Conservation (phyloP, 2,888 invertebrate species). For the Metalampra italica region DNA sequence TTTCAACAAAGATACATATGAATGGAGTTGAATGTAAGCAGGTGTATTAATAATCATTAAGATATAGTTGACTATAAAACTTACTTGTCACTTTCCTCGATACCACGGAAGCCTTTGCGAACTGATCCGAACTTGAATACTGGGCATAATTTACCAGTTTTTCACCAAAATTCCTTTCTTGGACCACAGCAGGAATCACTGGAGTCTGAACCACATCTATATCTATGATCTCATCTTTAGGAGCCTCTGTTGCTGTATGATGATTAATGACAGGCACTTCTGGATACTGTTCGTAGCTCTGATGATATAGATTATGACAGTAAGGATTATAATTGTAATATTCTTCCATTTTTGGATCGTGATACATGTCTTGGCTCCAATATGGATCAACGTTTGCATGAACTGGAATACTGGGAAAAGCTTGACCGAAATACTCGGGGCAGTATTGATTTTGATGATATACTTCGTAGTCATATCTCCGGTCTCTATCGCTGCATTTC, state of each 20-base stretch:
- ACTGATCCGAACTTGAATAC: constrained; percentile 14
- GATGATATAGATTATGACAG: constrained; percentile 59
- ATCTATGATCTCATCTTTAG: constrained; percentile 24
- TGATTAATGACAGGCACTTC: constrained; percentile 25
- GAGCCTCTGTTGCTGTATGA: constrained; percentile 26
- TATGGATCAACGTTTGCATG: constrained; percentile 53
- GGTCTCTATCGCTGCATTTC: constrained; percentile 50
- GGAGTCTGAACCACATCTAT: constrained; percentile 21
- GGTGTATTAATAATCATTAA: background rate
- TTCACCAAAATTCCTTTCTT: constrained; percentile 23
- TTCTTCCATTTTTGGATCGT: constrained; percentile 55
- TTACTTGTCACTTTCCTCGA: constrained; percentile 56
- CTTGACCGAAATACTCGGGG: constrained; percentile 51
- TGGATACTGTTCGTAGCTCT: constrained; percentile 50
- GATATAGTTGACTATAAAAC: constrained; percentile 18
- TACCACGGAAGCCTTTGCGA: constrained; percentile 31
- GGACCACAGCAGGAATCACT: constrained; percentile 3
- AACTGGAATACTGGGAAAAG: constrained; percentile 51
- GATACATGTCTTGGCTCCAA: constrained; percentile 56
- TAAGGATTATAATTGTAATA: constrained; percentile 61
- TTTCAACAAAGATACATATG: too few relatives aligned
- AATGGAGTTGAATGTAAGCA: too few relatives aligned
- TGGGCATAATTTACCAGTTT: constrained; percentile 9
- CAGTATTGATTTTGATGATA: constrained; percentile 50
- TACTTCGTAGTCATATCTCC: constrained; percentile 49